Evolutionary conservation across 2,797 vertebrate species (phyloP), one percentile per base, ranked within the genome.

Genomic region (Bradypodion ventrale): DNA sequence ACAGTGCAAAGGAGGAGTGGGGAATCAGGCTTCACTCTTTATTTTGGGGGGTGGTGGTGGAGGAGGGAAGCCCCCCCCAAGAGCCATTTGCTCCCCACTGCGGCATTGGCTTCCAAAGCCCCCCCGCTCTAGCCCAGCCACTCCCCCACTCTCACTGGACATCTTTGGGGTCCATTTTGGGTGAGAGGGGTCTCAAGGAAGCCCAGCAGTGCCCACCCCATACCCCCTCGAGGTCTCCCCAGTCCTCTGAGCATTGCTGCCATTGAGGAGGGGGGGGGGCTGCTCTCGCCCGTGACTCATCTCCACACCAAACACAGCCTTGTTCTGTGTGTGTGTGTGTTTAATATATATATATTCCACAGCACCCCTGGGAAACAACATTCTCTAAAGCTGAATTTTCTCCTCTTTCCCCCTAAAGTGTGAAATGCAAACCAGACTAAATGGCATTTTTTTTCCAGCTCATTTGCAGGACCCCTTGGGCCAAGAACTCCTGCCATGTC

Each of bases 391-490:
- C 86, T 0, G 56, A 35, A 0, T 84, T 60, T 84, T 60, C 19
- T 68, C 77, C 79, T 4, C 3, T 49, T 79, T 78, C 37, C 90
- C 78, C 82, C 87, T 42, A 0, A 85, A 79, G 87, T 87, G 82
- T 0, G 5, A 89, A 82, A 90, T 63, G 77, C 69, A 84, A 84
- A 88, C 81, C 0, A 59, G 29, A 89, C 87, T 89, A 84, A 90
- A 92, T 13, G 68, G 78, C 89, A 83, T 88, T 70, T 80, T 92
- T 89, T 80, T 92, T 89, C 88, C 87, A 88, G 83, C 81, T 85
- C 85, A 59, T 89, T 88, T 88, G 89, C 15, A 56, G 42, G 46
- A 86, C 85, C 80, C 70, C 3, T 0, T 0, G 4, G 89, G 87
- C 77, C 82, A 19, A 87, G 90, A 88, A 80, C 46, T 90, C 87